phyloP scores from a whole-genome alignment of 2,797 vertebrate genomes.

The Sebastes iracundus region DNA sequence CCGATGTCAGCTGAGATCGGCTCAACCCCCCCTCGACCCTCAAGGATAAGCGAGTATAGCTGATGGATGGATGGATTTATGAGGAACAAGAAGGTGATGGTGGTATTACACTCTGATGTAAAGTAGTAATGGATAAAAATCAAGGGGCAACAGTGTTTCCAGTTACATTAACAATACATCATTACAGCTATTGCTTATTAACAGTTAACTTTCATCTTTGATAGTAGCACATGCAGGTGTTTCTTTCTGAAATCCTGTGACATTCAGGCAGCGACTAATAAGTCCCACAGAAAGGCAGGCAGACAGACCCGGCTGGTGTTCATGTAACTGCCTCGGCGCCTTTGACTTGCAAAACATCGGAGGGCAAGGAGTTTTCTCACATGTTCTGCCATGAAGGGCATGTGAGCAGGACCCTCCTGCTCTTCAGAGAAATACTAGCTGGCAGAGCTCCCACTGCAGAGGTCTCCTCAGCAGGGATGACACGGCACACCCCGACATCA shows the following conservation, averaged over 20 bases:
- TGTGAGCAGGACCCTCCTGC: slow-evolving; percentile 50
- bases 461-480: slow-evolving; percentile 54
- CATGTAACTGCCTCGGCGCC: slow-evolving; percentile 25
- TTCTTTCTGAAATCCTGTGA: slow-evolving; percentile 18
- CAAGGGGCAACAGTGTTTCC: neutral
- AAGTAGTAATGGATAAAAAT: neutral
- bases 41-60: neutral
- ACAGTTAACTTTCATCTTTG: slow-evolving; percentile 1
- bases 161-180: neutral
- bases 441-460: slow-evolving; percentile 55
- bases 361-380: slow-evolving; percentile 44
- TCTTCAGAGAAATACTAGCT: slow-evolving; percentile 51
- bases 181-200: slow-evolving; percentile 6
- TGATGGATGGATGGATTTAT: neutral
- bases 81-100: neutral
- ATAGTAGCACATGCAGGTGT: neutral
- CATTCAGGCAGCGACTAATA: slow-evolving; percentile 31
- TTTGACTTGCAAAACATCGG: slow-evolving; percentile 55
- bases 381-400: slow-evolving; percentile 51
- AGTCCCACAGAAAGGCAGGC: slow-evolving; percentile 13
- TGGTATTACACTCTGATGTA: neutral
- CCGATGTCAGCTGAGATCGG: neutral
- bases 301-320: slow-evolving; percentile 34
- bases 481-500: slow-evolving; percentile 56
- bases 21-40: neutral